Evolutionary conservation across 1,140 invertebrate species (phyloP).

Genomic region (Melitaea cinxia): DNA sequence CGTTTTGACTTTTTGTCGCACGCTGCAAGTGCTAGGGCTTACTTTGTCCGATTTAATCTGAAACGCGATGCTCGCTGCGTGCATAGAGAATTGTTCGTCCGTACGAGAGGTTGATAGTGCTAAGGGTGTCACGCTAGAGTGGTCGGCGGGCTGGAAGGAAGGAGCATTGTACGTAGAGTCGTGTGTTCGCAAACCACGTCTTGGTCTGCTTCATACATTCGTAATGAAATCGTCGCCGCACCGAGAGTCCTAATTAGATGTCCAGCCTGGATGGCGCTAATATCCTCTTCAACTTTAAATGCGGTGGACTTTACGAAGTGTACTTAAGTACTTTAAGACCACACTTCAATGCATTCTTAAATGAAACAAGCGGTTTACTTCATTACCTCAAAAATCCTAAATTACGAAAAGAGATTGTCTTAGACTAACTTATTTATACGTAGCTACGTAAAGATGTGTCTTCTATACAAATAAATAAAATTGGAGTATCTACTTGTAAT

Average conservation of each 20-base stretch:
- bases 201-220: conserved; percentile 65
- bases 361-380: no score
- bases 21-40: conserved; percentile 67
- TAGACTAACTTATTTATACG: no score
- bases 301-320: conserved; percentile 33
- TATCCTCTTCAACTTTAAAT: conserved; percentile 41
- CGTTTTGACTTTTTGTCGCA: conserved; percentile 77
- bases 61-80: conserved; percentile 40
- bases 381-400: no score
- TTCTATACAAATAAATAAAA: no score
- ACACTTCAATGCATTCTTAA: background rate
- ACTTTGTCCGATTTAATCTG: conserved; percentile 53
- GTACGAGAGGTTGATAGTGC: background rate
- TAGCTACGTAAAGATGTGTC: no score
- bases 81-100: conserved; percentile 11
- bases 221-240: conserved; percentile 69
- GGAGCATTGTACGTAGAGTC: conserved; percentile 70
- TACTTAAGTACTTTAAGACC: conserved; percentile 10
- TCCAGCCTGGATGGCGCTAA: conserved; percentile 42
- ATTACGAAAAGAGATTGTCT: no score
- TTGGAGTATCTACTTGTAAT: no score
- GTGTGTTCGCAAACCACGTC: conserved; percentile 69
- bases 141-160: conserved; percentile 46
- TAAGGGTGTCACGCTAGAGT: conserved; percentile 21
- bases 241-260: conserved; percentile 64